phyloP scores from a whole-genome alignment of 2,797 vertebrate genomes.

The Helicolenus hilgendorfi region DNA sequence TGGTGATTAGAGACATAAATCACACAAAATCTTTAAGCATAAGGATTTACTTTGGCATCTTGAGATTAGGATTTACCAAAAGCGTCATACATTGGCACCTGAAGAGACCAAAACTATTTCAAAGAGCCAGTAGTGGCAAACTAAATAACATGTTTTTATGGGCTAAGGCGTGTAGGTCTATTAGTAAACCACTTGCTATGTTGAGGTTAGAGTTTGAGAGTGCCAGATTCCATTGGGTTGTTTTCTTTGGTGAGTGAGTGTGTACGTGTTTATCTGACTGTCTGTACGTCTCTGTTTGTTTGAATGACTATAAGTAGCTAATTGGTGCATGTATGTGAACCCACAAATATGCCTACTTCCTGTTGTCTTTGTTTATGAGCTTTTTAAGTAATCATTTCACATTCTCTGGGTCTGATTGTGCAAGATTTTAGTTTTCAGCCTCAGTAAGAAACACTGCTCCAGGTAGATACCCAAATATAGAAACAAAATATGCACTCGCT shows the following conservation, averaged over 20 bases:
- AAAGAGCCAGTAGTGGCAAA: constrained; percentile 71
- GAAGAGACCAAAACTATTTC: constrained; percentile 77
- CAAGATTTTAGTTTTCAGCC: constrained; percentile 59
- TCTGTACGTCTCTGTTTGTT: constrained; percentile 42
- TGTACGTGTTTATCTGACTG: constrained; percentile 56
- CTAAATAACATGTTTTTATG: constrained; percentile 84
- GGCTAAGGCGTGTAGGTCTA: constrained; percentile 78
- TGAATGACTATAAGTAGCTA: constrained; percentile 55
- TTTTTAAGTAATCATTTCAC: constrained; percentile 7
- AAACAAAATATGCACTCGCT: constrained; percentile 19
- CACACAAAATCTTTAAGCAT: constrained; percentile 38
- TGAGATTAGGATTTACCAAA: constrained; percentile 62
- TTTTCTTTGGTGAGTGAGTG: constrained; percentile 71
- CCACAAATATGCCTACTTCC: constrained; percentile 34
- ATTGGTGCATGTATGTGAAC: constrained; percentile 49
- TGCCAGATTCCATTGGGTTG: constrained; percentile 77
- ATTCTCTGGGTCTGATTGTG: constrained; percentile 44
- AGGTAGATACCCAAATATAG: constrained; percentile 54
- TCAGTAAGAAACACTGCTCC: constrained; percentile 18
- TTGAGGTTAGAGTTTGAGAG: constrained; percentile 72
- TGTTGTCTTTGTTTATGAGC: constrained; percentile 35
- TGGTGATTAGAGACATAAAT: constrained; percentile 56
- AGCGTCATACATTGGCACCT: constrained; percentile 74
- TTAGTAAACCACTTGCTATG: constrained; percentile 84
- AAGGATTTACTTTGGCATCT: constrained; percentile 71